phyloP scores from a whole-genome alignment of 2,888 invertebrate genomes.

The Meta bourneti region DNA sequence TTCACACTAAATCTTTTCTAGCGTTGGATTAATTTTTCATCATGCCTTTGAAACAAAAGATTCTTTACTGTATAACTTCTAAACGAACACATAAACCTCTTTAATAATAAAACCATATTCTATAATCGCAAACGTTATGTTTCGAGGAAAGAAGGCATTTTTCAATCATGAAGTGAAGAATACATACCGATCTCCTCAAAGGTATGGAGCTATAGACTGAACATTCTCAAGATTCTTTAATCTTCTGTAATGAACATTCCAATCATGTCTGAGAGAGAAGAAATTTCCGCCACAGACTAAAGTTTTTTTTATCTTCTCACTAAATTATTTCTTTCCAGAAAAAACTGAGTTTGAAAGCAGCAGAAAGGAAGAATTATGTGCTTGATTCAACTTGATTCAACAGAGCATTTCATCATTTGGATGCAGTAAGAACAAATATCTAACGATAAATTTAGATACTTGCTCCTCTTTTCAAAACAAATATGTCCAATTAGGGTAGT shows the following conservation, averaged over 20 bases:
- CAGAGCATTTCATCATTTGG: background rate
- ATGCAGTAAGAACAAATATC: background rate
- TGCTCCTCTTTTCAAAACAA: background rate
- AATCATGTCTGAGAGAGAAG: background rate
- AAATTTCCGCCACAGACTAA: background rate
- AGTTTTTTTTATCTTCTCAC: background rate
- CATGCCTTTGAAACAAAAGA: too few species aligned
- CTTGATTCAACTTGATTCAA: background rate
- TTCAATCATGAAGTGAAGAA: conserved; percentile 23
- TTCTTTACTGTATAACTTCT: too few species aligned
- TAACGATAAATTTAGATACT: background rate
- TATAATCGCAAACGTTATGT: background rate
- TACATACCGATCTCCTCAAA: background rate
- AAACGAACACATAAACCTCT: too few species aligned
- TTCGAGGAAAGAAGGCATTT: background rate
- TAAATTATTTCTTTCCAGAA: background rate
- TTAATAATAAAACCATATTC: too few species aligned
- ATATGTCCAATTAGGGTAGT: background rate
- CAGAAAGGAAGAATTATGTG: background rate
- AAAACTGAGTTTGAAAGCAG: background rate
- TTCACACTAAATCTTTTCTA: too few species aligned
- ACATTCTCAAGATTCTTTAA: conserved; percentile 47
- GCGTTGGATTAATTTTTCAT: too few species aligned
- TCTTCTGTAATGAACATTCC: conserved; percentile 54
- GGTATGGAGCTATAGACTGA: background rate